Conservation (phyloP, 2,113 vertebrate species). For the Macaca fascicularis region T2T-MFA8v1.1 NC_088381.1:11463001-11463500, state of each 20-base stretch:
- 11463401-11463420: neutral
- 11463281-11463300: neutral
- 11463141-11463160: neutral
- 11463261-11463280: neutral
- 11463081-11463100: conserved; percentile 26
- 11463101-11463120: neutral
- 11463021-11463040: neutral
- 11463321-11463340: neutral
- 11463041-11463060: neutral
- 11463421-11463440: neutral
- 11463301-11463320: neutral
- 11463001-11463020: neutral
- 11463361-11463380: neutral
- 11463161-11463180: neutral
- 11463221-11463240: neutral
- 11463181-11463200: neutral
- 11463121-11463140: conserved; percentile 16
- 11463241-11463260: neutral
- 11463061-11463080: neutral
- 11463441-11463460: conserved; percentile 12
- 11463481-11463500: neutral
- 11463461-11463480: neutral
- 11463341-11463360: neutral
- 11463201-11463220: neutral
- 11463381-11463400: neutral